These are phyloP conservation scores for Naja naja DNA, from an alignment of 2,113 vertebrate species.

Conservation along the genomic window DNA sequence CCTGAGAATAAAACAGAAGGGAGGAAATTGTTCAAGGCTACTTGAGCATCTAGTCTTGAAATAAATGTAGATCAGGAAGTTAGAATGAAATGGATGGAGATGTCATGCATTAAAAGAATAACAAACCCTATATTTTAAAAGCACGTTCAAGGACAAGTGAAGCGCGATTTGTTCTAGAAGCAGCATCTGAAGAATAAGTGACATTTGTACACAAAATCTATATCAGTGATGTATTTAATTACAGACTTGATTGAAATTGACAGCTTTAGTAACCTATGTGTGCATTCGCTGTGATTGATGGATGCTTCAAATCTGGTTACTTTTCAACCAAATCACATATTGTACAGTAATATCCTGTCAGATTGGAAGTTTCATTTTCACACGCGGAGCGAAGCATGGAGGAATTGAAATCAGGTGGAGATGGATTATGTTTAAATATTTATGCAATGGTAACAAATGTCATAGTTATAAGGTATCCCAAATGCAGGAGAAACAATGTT, in stretches of 20 bases:
- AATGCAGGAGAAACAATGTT: constrained; percentile 48
- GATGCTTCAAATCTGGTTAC: constrained; percentile 73
- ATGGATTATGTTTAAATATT: constrained; percentile 63
- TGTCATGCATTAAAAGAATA: constrained; percentile 59
- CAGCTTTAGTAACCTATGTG: constrained; percentile 75
- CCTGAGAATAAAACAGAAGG: background rate
- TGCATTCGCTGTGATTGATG: constrained; percentile 77
- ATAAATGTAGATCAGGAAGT: constrained; percentile 59
- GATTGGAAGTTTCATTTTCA: constrained; percentile 66
- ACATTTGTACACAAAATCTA: constrained; percentile 81
- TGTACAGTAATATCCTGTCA: constrained; percentile 73
- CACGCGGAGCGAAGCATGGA: constrained; percentile 46
- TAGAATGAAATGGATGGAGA: constrained; percentile 70
- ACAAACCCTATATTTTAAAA: constrained; percentile 66
- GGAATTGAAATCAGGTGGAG: constrained; percentile 64
- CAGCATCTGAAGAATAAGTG: constrained; percentile 77
- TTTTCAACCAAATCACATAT: constrained; percentile 73
- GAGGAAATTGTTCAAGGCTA: background rate
- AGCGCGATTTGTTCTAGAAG: constrained; percentile 69
- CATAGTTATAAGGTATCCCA: constrained; percentile 23
- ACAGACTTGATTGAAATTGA: constrained; percentile 82
- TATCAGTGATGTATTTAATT: constrained; percentile 85
- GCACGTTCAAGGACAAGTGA: constrained; percentile 62
- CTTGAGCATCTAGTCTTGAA: constrained; percentile 47
- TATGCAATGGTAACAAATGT: constrained; percentile 44